Conservation (phyloP, 1,140 invertebrate species). For the Papilio dardanus region DNA sequence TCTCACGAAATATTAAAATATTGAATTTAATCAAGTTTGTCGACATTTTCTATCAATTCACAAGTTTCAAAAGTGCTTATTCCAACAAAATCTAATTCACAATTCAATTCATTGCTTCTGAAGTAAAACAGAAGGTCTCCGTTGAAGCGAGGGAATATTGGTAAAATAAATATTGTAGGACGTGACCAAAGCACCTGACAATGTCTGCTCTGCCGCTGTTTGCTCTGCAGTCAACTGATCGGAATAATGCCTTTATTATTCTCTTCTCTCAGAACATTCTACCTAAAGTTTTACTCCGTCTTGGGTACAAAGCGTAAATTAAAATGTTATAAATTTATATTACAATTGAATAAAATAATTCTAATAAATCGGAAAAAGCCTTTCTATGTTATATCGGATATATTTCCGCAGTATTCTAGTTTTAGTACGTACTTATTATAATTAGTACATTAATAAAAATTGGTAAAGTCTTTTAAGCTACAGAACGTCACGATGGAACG, state of each 20-base stretch:
- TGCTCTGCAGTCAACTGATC: conserved; percentile 54
- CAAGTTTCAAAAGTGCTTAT: not conserved
- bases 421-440: too few species aligned
- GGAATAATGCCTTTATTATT: conserved; percentile 42
- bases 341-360: not conserved
- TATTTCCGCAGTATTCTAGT: too few species aligned
- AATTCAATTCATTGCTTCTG: conserved; percentile 15
- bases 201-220: conserved; percentile 55
- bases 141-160: conserved; percentile 69
- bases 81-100: not conserved
- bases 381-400: too few species aligned
- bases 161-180: conserved; percentile 75
- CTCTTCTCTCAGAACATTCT: conserved; percentile 25
- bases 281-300: not conserved
- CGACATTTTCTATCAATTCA: not conserved
- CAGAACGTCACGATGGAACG: not conserved
- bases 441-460: too few species aligned
- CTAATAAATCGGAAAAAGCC: not conserved
- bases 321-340: not conserved
- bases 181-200: conserved; percentile 59
- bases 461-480: too few species aligned
- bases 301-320: not conserved
- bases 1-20: too few species aligned
- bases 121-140: conserved; percentile 47
- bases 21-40: not conserved